Evolutionary conservation across 2,113 vertebrate genomes (phyloP).

Genomic region (Menidia beryllina): DNA sequence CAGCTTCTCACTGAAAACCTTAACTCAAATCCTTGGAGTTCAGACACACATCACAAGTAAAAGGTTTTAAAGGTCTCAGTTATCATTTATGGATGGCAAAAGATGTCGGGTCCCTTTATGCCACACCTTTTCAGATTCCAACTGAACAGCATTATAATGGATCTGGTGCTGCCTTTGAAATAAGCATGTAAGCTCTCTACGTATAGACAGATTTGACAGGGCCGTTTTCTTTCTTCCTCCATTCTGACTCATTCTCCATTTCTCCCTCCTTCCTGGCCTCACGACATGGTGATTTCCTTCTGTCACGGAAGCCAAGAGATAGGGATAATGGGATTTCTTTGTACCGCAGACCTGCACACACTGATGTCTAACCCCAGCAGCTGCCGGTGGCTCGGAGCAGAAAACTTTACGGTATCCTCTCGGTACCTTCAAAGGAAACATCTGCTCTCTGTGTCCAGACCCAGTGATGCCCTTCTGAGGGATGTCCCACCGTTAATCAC

Average conservation of each 20-base stretch:
- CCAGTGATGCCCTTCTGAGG: conserved; percentile 49
- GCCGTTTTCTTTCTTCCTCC: conserved; percentile 64
- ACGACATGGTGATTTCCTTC: conserved; percentile 60
- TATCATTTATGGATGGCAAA: conserved; percentile 24
- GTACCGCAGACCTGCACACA: conserved; percentile 45
- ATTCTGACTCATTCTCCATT: conserved; percentile 64
- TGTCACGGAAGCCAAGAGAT: conserved; percentile 55
- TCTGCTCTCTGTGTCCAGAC: conserved; percentile 45
- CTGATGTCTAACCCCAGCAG: conserved; percentile 44
- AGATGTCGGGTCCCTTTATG: conserved; percentile 7
- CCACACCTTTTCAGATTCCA: conserved; percentile 28
- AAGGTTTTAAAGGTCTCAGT: conserved; percentile 13
- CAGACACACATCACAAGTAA: conserved; percentile 22
- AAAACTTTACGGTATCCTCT: conserved; percentile 13
- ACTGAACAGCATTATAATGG: conserved; percentile 13
- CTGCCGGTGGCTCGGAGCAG: conserved; percentile 27
- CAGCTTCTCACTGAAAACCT: conserved; percentile 41
- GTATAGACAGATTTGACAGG: conserved; percentile 58
- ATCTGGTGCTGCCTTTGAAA: conserved; percentile 62
- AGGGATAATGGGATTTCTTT: conserved; percentile 67
- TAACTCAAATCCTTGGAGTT: conserved; percentile 32
- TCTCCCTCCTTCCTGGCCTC: conserved; percentile 61
- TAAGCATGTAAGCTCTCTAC: conserved; percentile 53
- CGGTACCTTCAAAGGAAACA: conserved; percentile 70
- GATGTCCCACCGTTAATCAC: conserved; percentile 48